A percentile compares a stretch with the other conserved stretches of the same genome.
Evolutionary conservation across 2,888 invertebrate genomes (phyloP).

Genomic region (Erpobdella octoculata): DNA sequence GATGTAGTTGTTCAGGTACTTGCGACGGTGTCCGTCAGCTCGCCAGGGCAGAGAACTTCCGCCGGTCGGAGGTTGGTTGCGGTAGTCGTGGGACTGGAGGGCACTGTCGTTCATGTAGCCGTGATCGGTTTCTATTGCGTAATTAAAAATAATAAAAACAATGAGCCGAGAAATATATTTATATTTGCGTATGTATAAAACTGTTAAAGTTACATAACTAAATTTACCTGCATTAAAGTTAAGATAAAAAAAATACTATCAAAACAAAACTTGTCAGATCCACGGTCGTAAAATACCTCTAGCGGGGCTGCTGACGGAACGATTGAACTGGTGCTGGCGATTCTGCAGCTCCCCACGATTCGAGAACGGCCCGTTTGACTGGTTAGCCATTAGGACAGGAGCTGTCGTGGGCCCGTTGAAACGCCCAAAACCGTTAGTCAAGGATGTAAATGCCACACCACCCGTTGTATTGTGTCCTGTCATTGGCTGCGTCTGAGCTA

Average conservation of each 20-base stretch:
- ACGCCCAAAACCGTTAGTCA: neutral
- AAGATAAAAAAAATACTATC: neutral
- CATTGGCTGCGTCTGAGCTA: neutral
- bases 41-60: no score
- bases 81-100: neutral
- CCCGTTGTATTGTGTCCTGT: neutral
- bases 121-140: neutral
- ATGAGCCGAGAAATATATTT: neutral
- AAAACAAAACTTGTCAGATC: neutral
- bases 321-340: neutral
- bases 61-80: neutral
- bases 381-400: neutral
- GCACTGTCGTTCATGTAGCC: neutral
- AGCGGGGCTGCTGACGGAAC: neutral
- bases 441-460: neutral
- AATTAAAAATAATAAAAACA: neutral
- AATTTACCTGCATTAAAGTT: no score
- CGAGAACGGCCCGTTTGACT: neutral
- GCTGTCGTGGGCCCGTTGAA: neutral
- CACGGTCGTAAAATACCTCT: neutral
- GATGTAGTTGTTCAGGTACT: neutral
- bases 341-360: neutral
- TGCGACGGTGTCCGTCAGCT: neutral
- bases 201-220: no score
- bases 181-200: neutral